A percentile compares a stretch with the other conserved stretches of the same genome.
Conservation (phyloP, 2,797 vertebrate species). For the Poeciliopsis turneri region DNA sequence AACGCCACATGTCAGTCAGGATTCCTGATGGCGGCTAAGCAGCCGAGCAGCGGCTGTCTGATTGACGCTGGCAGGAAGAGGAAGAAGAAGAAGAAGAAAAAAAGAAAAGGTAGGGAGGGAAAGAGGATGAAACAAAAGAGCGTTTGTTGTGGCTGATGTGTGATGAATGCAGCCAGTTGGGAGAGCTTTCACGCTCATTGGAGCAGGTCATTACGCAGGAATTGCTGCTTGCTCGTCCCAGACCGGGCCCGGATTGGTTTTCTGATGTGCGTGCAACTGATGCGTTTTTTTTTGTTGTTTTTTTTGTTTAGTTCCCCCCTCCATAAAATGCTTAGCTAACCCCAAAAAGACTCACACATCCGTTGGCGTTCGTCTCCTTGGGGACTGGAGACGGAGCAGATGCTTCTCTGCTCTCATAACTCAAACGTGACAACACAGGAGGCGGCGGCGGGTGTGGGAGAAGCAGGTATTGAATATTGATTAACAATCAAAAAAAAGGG, state of each 20-base stretch:
- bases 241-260: slow-evolving; percentile 55
- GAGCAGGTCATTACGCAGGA: slow-evolving; percentile 79
- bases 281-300: slow-evolving; percentile 22
- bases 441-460: slow-evolving; percentile 10
- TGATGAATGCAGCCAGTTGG: slow-evolving; percentile 77
- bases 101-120: slow-evolving; percentile 23
- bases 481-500: slow-evolving; percentile 9
- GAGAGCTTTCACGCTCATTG: slow-evolving; percentile 77
- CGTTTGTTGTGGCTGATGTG: slow-evolving; percentile 72
- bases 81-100: not conserved
- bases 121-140: slow-evolving; percentile 62
- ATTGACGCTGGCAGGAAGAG: slow-evolving; percentile 29
- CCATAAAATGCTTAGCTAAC: slow-evolving; percentile 46
- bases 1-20: slow-evolving; percentile 42
- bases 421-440: slow-evolving; percentile 36
- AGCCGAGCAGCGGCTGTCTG: slow-evolving; percentile 28
- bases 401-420: slow-evolving; percentile 57
- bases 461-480: slow-evolving; percentile 2
- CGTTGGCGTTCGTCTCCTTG: slow-evolving; percentile 51
- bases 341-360: slow-evolving; percentile 24
- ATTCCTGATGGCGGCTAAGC: slow-evolving; percentile 43
- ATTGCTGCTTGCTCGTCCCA: slow-evolving; percentile 63
- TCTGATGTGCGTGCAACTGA: slow-evolving; percentile 47
- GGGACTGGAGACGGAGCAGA: slow-evolving; percentile 55
- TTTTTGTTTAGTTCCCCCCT: not conserved